phyloP scores from a whole-genome alignment of 1,140 invertebrate species.

The Pogonomyrmex barbatus region DNA sequence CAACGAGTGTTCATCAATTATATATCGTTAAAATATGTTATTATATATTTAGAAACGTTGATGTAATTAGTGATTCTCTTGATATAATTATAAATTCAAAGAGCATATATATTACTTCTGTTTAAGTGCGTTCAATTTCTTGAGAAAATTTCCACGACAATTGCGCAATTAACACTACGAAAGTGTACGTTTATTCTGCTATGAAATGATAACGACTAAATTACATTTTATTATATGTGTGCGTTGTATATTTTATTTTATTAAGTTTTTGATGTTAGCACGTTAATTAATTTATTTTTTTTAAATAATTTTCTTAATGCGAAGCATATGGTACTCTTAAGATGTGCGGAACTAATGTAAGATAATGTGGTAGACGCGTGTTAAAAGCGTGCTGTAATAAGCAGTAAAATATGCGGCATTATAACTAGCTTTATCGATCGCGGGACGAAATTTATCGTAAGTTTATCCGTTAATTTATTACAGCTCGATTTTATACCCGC shows the following conservation, averaged over 20 bases:
- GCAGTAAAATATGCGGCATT: conserved; percentile 67
- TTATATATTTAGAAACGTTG: conserved; percentile 4
- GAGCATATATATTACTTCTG: neutral
- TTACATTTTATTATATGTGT: neutral
- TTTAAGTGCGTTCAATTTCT: neutral
- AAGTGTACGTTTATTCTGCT: neutral
- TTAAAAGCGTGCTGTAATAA: conserved; percentile 64
- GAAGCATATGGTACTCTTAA: conserved; percentile 1
- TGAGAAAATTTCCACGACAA: neutral
- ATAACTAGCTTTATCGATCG: conserved; percentile 69
- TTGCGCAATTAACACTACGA: neutral
- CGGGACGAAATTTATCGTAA: conserved; percentile 61
- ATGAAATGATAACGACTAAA: neutral
- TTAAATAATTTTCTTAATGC: conserved; percentile 3
- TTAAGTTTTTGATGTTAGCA: conserved; percentile 16
- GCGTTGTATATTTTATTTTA: neutral
- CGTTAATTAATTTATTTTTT: neutral
- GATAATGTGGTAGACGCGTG: conserved; percentile 35
- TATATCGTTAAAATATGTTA: neutral
- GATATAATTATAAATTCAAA: conserved; percentile 6
- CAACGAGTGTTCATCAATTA: conserved; percentile 14
- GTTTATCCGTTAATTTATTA: conserved; percentile 65
- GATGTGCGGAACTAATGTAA: conserved; percentile 29
- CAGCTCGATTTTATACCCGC: conserved; percentile 31
- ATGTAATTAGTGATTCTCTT: neutral